These are phyloP conservation scores for Portevinia maculata DNA, from an alignment of 2,888 invertebrate species.

Conservation along the genomic window DNA sequence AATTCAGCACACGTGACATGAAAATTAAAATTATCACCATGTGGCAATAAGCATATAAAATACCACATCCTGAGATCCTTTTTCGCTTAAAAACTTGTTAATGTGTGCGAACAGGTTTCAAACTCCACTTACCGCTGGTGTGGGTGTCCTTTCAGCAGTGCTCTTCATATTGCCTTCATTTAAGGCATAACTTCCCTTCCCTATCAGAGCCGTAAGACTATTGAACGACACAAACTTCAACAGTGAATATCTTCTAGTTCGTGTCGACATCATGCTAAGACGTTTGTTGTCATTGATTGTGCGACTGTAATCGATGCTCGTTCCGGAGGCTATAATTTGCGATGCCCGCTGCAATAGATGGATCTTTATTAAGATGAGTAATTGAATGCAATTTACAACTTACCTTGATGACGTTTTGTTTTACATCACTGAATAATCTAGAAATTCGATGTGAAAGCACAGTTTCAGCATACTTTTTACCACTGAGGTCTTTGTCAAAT, in stretches of 20 bases:
- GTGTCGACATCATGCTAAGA: neutral
- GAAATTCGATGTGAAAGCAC: slow-evolving; percentile 76
- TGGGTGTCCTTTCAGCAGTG: slow-evolving; percentile 78
- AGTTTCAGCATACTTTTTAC: slow-evolving; percentile 75
- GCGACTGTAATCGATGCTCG: too few species aligned
- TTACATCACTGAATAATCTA: slow-evolving; percentile 78
- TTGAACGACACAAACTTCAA: slow-evolving; percentile 78
- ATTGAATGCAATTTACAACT: slow-evolving; percentile 51
- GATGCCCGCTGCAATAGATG: slow-evolving; percentile 77
- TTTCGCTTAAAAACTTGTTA: neutral
- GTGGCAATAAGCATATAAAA: neutral
- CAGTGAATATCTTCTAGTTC: slow-evolving; percentile 26
- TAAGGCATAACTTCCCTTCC: slow-evolving; percentile 79
- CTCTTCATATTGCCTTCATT: slow-evolving; percentile 76
- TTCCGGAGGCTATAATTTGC: slow-evolving; percentile 77
- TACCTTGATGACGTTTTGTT: slow-evolving; percentile 79
- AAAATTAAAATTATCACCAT: slow-evolving; percentile 5
- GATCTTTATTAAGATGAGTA: neutral
- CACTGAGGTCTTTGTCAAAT: slow-evolving; percentile 79
- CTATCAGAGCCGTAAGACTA: slow-evolving; percentile 78
- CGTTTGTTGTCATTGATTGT: slow-evolving; percentile 7
- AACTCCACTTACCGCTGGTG: slow-evolving; percentile 78
- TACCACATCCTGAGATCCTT: neutral
- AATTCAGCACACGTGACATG: slow-evolving; percentile 32
- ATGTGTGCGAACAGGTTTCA: neutral